These are phyloP conservation scores for Acridotheres tristis DNA, from an alignment of 2,797 vertebrate genomes.

Conservation along the genomic window DNA sequence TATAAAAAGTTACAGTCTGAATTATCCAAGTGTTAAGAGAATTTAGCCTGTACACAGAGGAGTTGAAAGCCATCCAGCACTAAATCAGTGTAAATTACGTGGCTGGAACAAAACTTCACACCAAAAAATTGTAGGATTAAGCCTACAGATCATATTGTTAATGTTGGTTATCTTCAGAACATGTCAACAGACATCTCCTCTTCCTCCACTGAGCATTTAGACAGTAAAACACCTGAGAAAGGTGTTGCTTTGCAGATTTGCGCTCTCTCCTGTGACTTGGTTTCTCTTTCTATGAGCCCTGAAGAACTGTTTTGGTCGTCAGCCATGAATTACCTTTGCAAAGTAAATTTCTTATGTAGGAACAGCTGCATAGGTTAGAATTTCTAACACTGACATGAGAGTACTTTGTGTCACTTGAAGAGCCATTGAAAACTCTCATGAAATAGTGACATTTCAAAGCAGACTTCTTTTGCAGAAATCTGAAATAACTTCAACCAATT, in stretches of 20 bases:
- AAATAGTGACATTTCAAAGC: slow-evolving; percentile 32
- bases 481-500: neutral
- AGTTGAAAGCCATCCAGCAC: neutral
- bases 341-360: neutral
- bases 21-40: neutral
- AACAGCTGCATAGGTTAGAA: neutral
- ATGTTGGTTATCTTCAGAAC: neutral
- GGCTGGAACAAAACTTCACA: neutral
- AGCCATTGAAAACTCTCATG: slow-evolving; percentile 18
- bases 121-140: neutral
- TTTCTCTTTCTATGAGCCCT: neutral
- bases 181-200: neutral
- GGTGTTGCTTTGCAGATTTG: neutral
- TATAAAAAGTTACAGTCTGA: neutral
- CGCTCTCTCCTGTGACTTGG: neutral
- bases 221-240: neutral
- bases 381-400: neutral
- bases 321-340: neutral
- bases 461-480: neutral
- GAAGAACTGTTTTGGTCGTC: neutral
- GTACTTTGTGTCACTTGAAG: slow-evolving; percentile 19
- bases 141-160: neutral
- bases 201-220: neutral
- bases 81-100: neutral
- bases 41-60: neutral